These are phyloP conservation scores for Vireo griseus DNA, from an alignment of 2,797 vertebrate genomes.

Conservation along the genomic window DNA sequence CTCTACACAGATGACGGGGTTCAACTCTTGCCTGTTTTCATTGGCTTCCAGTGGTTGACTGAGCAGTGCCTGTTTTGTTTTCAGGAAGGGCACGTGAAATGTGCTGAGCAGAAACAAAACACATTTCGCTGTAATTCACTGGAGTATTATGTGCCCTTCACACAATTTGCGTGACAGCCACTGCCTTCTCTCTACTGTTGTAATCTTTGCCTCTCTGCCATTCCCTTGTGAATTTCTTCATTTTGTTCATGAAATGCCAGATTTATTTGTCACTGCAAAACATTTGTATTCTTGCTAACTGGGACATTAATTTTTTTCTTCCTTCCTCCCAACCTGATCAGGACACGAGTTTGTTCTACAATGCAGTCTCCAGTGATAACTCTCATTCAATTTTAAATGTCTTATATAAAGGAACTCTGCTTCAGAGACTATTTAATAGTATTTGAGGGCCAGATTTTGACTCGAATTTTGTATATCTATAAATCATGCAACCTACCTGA, in stretches of 20 bases:
- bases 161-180: neutral
- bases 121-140: neutral
- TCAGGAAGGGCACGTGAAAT: neutral
- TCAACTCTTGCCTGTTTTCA: conserved; percentile 17
- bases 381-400: neutral
- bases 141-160: neutral
- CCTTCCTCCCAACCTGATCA: neutral
- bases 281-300: neutral
- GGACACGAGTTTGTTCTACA: neutral
- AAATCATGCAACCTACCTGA: neutral
- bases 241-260: neutral
- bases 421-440: neutral
- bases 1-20: neutral
- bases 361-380: neutral
- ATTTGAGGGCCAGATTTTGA: neutral
- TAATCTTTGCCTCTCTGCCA: neutral
- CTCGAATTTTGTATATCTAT: neutral
- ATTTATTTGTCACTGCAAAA: conserved; percentile 4
- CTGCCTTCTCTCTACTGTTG: neutral
- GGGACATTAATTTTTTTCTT: neutral
- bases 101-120: neutral
- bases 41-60: neutral
- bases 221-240: neutral
- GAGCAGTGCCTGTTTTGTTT: neutral
- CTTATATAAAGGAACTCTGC: neutral